phyloP scores from a whole-genome alignment of 2,888 invertebrate genomes.

The Sarcophaga rosellei region DNA sequence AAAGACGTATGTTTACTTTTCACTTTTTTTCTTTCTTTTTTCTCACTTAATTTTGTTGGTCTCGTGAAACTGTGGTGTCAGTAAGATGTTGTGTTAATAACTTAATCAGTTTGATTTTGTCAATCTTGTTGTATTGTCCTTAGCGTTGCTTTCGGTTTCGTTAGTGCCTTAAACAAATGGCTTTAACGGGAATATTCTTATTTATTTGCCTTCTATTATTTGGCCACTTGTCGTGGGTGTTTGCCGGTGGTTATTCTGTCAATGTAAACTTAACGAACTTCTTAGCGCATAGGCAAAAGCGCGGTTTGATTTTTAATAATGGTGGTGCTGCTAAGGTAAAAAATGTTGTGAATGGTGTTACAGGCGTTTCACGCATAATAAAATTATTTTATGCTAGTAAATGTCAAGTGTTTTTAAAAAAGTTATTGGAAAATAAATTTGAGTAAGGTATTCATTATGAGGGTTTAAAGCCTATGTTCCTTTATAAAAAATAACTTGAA shows the following conservation, averaged over 20 bases:
- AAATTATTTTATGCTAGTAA: not conserved
- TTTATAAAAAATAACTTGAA: too few species aligned
- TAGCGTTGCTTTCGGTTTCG: not conserved
- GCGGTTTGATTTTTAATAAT: slow-evolving; percentile 69
- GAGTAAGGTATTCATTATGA: too few species aligned
- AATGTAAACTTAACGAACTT: slow-evolving; percentile 56
- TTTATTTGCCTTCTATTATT: slow-evolving; percentile 21
- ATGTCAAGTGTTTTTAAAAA: too few species aligned
- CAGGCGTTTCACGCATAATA: not conserved
- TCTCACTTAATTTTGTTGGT: not conserved
- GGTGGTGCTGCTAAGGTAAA: slow-evolving; percentile 68
- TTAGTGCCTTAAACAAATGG: slow-evolving; percentile 9
- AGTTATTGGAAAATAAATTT: too few species aligned
- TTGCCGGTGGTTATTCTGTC: slow-evolving; percentile 46
- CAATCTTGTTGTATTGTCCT: slow-evolving; percentile 27
- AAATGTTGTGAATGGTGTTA: not conserved
- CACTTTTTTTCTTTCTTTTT: not conserved
- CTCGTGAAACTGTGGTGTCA: slow-evolving; percentile 37
- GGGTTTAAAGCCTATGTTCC: too few species aligned
- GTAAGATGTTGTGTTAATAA: slow-evolving; percentile 42
- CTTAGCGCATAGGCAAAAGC: slow-evolving; percentile 57
- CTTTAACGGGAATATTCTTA: not conserved
- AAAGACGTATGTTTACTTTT: not conserved
- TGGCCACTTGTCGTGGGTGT: slow-evolving; percentile 1
- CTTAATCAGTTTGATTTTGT: slow-evolving; percentile 42